Base-by-base conservation (phyloP, 2,113 vertebrate species). In the Zeus faber region DNA sequence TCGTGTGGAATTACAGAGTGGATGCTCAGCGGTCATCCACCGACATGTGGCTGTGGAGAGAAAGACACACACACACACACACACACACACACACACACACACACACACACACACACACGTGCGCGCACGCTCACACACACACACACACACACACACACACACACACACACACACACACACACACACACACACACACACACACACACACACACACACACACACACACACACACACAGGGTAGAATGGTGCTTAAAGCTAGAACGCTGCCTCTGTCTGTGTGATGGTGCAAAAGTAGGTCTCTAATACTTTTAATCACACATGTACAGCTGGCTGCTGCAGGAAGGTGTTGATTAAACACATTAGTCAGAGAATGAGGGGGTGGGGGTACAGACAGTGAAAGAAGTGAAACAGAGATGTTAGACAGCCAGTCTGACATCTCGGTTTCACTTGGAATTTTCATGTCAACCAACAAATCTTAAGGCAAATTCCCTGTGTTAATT, bases 301-400 rank as follows among this genome's bases (percentile, higher is more conserved):
- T 59, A 62, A 35, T 85, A 60, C 58, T 51, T 43, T 80, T 85
- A 79, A 85, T 76, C 75, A 76, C 82, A 82, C 51, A 26, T 65
- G 21, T 54, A 49, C 53, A 55, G 57, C 60, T 76, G 31, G 10
- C 37, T 53, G 66, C 24, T 2, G 62, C 61, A 56, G 50, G 52
- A 76, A 71, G 57, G 79, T 77, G 80, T 75, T 80, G 82, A 81
- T 80, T 79, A 77, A 77, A 71, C 58, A 56, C 18, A 1, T n/a
- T n/a, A 21, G 65, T 54, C 49, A 33, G 31, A 43, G 49, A 62
- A 33, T 25, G 55, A 22, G 45, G 20, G 27, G 9, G 54, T 24
- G 55, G 21, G 44, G 27, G 8, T 2, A 37, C 11, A 3, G 13
- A 37, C 2, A 37, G 33, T 14, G 33, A 37, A 4, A 37, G 33